Conservation (phyloP, 2,888 invertebrate genomes). For the Margaritifera margaritifera region DNA sequence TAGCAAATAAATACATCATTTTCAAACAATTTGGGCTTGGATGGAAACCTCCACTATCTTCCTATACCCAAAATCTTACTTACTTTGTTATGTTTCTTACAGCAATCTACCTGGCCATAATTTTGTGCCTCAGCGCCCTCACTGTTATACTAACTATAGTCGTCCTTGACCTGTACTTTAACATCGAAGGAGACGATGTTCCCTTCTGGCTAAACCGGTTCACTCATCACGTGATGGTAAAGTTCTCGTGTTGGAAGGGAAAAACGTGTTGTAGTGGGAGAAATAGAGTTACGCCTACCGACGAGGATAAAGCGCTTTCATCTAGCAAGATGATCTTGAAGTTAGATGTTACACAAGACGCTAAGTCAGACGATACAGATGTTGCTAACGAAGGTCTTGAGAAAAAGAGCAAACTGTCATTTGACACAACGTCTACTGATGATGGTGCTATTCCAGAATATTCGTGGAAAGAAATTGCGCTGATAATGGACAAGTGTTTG, state of each 20-base stretch:
- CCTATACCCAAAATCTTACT: neutral
- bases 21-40: too few relatives aligned
- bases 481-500: constrained; percentile 34
- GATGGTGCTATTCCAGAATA: constrained; percentile 4
- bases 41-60: neutral
- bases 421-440: too few relatives aligned
- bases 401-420: neutral
- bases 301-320: neutral
- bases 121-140: constrained; percentile 30
- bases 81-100: constrained; percentile 3
- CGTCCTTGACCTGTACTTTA: constrained; percentile 35
- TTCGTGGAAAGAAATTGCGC: constrained; percentile 34
- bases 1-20: too few relatives aligned
- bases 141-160: constrained; percentile 36
- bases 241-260: constrained; percentile 23
- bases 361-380: neutral
- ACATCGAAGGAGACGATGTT: constrained; percentile 30
- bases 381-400: neutral
- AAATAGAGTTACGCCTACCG: neutral
- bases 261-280: too few relatives aligned
- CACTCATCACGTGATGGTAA: constrained; percentile 21
- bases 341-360: neutral
- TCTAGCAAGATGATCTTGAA: constrained; percentile 6
- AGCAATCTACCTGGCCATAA: constrained; percentile 36
- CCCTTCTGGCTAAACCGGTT: constrained; percentile 25